Base-by-base conservation (phyloP, 1,140 invertebrate genomes). In the Cecropterus lyciades region DNA sequence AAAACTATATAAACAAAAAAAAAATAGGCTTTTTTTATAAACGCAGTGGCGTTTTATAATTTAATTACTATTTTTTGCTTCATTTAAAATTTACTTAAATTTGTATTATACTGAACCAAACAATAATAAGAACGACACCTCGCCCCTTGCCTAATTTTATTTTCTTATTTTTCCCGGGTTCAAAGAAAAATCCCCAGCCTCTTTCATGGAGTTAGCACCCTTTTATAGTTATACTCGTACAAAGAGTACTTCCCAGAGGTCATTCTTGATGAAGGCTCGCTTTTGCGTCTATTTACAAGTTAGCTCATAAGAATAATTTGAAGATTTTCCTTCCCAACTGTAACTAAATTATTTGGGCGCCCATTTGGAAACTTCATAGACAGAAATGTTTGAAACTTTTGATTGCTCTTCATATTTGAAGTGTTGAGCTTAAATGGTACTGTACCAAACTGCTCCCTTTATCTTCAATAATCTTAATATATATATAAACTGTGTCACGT, bases 191-290 rank as follows among this genome's bases (percentile, higher is more conserved):
- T 52, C 49, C 40, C n/a, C 48, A 43, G 60, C 37, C 49, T 63
- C 60, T 42, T 63, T 52, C 48, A 20, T 27, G 49, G 37, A 53
- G 60, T 53, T 64, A 64, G 37, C 60, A 64, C 60, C 60, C 60
- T 64, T 64, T 64, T 64, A 64, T 64, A 64, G 60, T 64, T 45
- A 64, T 52, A 45, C 60, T 53, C 60, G 49, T 37, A 64, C 60
- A 64, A 45, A 30, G 60, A 64, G 20, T 42, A 42, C 40, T 64
- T 42, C 48, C 55, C 60, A 40, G 45, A 64, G 60, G 49, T 53
- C 60, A 52, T 52, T 27, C n/a, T 52, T 64, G 52, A 53, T 43
- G 48, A 53, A 64, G 14, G 37, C 60, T n/a, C 48, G 16, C 17
- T 63, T 43, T 13, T 43, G 46, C 17, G 33, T 40, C 48, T 64